Evolutionary conservation across 2,113 vertebrate genomes (phyloP).

Genomic region (Smithornis capensis): DNA sequence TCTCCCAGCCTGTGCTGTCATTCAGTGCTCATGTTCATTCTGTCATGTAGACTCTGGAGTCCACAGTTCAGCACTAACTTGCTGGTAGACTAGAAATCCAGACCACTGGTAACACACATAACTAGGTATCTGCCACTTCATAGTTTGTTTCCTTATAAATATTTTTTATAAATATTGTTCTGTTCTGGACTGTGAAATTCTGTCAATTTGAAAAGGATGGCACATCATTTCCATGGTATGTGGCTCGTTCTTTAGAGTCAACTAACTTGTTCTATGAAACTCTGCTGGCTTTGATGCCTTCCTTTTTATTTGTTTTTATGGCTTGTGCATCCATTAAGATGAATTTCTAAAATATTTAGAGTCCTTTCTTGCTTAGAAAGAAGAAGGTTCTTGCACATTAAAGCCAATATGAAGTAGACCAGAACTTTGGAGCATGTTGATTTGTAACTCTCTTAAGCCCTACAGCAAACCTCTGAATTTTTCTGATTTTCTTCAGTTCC

Average conservation of each 20-base stretch:
- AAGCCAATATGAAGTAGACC: not conserved
- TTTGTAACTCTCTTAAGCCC: not conserved
- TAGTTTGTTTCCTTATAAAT: not conserved
- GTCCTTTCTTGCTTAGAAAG: not conserved
- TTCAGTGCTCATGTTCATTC: accelerated
- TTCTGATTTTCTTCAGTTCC: not conserved
- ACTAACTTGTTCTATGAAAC: not conserved
- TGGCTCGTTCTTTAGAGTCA: not conserved
- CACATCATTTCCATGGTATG: not conserved
- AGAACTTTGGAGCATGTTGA: not conserved
- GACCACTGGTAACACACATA: not conserved
- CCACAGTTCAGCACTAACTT: not conserved
- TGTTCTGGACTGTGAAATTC: not conserved
- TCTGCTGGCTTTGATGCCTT: not conserved
- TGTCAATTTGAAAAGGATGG: not conserved
- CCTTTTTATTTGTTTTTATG: not conserved
- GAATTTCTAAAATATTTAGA: not conserved
- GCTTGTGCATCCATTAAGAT: not conserved
- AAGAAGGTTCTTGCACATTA: not conserved
- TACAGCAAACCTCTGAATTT: not conserved
- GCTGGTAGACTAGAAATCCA: not conserved
- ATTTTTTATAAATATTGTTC: too few species aligned
- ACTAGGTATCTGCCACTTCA: not conserved
- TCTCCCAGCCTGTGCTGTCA: not conserved
- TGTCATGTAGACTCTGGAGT: accelerated